Evolutionary conservation across 2,888 invertebrate species (phyloP).

Genomic region (Dolomedes plantarius): DNA sequence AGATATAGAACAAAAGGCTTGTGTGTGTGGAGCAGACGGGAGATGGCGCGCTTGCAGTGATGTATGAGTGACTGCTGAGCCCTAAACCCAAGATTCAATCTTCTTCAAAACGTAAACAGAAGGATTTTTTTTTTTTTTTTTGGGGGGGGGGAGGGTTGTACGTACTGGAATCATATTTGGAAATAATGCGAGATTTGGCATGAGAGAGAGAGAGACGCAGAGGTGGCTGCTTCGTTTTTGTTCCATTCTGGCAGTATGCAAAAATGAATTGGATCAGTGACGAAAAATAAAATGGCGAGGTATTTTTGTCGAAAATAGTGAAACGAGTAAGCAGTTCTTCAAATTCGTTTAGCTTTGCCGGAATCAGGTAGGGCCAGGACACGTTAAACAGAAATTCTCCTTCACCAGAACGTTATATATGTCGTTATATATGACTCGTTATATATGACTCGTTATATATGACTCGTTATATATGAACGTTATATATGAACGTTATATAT

Average conservation of each 20-base stretch:
- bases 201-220: neutral
- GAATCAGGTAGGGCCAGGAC: too few relatives aligned
- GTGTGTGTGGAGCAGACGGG: neutral
- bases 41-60: neutral
- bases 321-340: too few relatives aligned
- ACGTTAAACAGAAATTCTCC: too few relatives aligned
- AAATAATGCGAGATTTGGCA: neutral
- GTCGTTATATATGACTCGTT: too few relatives aligned
- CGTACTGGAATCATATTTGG: neutral
- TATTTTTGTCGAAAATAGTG: too few relatives aligned
- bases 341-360: too few relatives aligned
- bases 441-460: too few relatives aligned
- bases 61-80: neutral
- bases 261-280: neutral
- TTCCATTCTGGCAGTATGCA: neutral
- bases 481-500: too few relatives aligned
- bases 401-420: too few relatives aligned
- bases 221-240: neutral
- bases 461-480: too few relatives aligned
- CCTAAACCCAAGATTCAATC: neutral
- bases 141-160: too few relatives aligned
- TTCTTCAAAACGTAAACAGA: neutral
- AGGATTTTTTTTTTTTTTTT: too few relatives aligned
- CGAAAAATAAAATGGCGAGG: neutral
- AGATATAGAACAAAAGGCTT: neutral